Base-by-base conservation (phyloP, 2,113 vertebrate species). In the Thamnophis sirtalis region DNA sequence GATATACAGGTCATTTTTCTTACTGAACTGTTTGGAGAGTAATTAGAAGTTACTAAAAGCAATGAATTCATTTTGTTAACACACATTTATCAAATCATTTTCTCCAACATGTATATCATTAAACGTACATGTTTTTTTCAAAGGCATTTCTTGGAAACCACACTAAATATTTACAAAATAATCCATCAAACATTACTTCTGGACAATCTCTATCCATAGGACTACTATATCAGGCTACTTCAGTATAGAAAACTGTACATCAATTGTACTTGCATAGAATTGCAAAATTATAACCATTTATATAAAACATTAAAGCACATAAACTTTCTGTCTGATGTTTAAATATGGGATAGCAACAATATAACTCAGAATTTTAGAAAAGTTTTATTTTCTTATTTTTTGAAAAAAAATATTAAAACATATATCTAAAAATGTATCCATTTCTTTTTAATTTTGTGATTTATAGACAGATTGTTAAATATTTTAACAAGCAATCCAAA, bases 61-160 rank as follows among this genome's bases (percentile, higher is more conserved):
- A 96, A 95, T 49, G 80, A 96, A 96, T 95, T 96, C 51, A 49
- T 93, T 93, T 91, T 95, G 95, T 97, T 97, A 97, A 96, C 89
- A 95, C 95, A 95, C 86, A 93, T 96, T 96, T 95, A 96, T 97
- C 95, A 96, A 94, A 97, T 96, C 88, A 96, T 91, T 94, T 96
- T 92, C 58, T 96, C 96, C 89, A 91, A 56, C 95, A 96, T 96
- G 96, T 84, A 93, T 6, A 19, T 88, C 96, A 92, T 96, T 97
- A 95, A 96, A 87, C 96, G 95, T 94, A 96, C 95, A 91, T 54
- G 91, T 95, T 92, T 95, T 93, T 94, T 96, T 96, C 96, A 96
- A 91, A 96, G 93, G 22, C 11, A 26, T 94, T 91, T 92, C 92
- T 94, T 94, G 93, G 92, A 94, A 96, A 91, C 93, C 48, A 33